Percentiles rank a stretch among this genome's conserved stretches.
Conservation (phyloP, 2,888 invertebrate genomes). For the Epinotia demarniana region DNA sequence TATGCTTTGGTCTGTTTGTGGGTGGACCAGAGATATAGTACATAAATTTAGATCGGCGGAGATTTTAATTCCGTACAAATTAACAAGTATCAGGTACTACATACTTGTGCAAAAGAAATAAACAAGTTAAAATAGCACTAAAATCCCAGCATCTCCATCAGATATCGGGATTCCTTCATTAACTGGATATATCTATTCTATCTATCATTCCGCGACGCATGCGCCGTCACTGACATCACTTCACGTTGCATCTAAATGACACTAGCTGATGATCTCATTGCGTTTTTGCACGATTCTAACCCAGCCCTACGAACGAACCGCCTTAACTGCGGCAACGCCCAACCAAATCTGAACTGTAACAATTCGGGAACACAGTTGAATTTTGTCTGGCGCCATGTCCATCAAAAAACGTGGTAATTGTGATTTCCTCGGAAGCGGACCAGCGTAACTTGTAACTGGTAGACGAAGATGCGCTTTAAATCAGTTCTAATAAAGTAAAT, state of each 20-base stretch:
- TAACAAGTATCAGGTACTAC: neutral
- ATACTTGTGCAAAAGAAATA: neutral
- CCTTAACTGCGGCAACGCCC: constrained; percentile 28
- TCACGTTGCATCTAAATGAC: constrained; percentile 72
- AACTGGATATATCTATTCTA: constrained; percentile 14
- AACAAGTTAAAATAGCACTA: neutral
- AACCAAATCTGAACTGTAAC: neutral
- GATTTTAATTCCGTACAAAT: too few species aligned
- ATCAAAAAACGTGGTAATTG: constrained; percentile 16
- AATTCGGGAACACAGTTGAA: neutral
- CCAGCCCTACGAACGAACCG: constrained; percentile 45
- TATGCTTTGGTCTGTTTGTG: neutral
- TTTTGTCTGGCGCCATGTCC: neutral
- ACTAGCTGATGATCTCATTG: constrained; percentile 71
- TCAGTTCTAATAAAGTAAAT: neutral
- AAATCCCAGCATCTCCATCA: constrained; percentile 7
- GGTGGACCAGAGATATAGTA: too few species aligned
- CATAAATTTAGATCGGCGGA: too few species aligned
- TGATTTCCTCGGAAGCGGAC: constrained; percentile 3
- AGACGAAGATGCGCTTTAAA: neutral
- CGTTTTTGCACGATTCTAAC: constrained; percentile 78
- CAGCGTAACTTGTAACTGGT: neutral
- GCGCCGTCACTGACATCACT: constrained; percentile 37
- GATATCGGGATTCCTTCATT: constrained; percentile 38
- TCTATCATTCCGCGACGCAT: constrained; percentile 1